Evolutionary conservation across 2,888 invertebrate species (phyloP).

Genomic region (Drepanosiphum platanoidis): DNA sequence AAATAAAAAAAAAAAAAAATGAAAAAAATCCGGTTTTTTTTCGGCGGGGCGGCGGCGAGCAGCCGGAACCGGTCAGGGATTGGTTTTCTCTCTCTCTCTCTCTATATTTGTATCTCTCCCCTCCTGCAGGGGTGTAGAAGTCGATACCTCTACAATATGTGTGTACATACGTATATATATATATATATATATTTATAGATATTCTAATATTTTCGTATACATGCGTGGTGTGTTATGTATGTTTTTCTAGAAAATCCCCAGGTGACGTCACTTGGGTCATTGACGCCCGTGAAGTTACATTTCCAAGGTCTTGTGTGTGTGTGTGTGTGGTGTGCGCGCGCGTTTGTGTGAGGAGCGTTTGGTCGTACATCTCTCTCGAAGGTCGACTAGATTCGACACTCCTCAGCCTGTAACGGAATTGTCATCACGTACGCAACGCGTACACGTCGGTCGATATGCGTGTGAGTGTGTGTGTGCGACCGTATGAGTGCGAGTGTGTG

Average conservation of each 20-base stretch:
- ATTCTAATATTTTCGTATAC: not conserved
- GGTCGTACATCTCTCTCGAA: constrained; percentile 52
- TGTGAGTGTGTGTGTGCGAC: not conserved
- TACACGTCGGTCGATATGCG: not conserved
- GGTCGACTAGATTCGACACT: constrained; percentile 60
- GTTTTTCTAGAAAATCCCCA: constrained; percentile 51
- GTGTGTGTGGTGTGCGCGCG: constrained; percentile 20
- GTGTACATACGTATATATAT: no score
- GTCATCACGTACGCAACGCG: constrained; percentile 50
- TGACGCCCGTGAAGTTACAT: constrained; percentile 55
- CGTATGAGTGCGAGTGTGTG: not conserved
- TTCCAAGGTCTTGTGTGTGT: constrained; percentile 49
- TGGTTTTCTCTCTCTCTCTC: no score
- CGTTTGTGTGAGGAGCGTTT: not conserved
- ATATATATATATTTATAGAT: not conserved
- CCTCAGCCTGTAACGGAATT: constrained; percentile 59
- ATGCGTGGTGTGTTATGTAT: no score
- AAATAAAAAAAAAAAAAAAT: not conserved
- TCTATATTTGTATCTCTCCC: no score
- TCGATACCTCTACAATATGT: not conserved
- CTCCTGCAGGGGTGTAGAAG: not conserved
- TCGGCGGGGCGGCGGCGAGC: constrained; percentile 19
- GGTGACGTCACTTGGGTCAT: constrained; percentile 56
- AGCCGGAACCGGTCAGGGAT: constrained; percentile 57
- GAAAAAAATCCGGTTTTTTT: constrained; percentile 44